Percentiles rank a stretch among this genome's conserved stretches.
Conservation (phyloP, 2,797 vertebrate species). For the Pangasius larnaudii region DNA sequence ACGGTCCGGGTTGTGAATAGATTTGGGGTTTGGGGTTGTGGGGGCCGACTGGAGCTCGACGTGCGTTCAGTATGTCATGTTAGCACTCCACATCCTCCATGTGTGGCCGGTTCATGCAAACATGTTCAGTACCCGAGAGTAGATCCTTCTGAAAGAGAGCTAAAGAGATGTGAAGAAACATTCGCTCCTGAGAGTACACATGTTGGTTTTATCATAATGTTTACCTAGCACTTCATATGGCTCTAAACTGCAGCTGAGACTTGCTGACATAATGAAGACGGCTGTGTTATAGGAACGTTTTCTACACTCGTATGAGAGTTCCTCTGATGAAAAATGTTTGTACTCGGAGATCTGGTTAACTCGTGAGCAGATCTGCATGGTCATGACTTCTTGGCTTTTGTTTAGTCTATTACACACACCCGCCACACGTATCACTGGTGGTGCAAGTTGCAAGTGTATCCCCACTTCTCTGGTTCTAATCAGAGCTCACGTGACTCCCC, state of each 20-base stretch:
- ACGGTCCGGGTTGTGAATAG: constrained; percentile 76
- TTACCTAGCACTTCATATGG: constrained; percentile 25
- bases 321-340: background rate
- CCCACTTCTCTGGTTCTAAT: constrained; percentile 69
- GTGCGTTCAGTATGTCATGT: constrained; percentile 71
- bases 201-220: constrained; percentile 25
- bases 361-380: background rate
- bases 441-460: constrained; percentile 34
- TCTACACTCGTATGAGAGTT: background rate
- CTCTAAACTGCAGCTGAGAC: constrained; percentile 22
- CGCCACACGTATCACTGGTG: background rate
- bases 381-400: constrained; percentile 26
- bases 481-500: constrained; percentile 71
- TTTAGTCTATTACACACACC: constrained; percentile 13
- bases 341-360: background rate
- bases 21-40: constrained; percentile 72
- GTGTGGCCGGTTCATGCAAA: constrained; percentile 18
- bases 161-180: background rate
- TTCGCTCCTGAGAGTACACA: constrained; percentile 1
- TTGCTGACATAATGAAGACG: constrained; percentile 9
- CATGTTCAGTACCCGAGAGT: background rate
- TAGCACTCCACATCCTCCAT: constrained; percentile 57
- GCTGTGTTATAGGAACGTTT: constrained; percentile 1
- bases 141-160: background rate
- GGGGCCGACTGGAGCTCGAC: constrained; percentile 69